phyloP scores from a whole-genome alignment of 2,797 vertebrate species.

The Coracias cyanogaster region DNA sequence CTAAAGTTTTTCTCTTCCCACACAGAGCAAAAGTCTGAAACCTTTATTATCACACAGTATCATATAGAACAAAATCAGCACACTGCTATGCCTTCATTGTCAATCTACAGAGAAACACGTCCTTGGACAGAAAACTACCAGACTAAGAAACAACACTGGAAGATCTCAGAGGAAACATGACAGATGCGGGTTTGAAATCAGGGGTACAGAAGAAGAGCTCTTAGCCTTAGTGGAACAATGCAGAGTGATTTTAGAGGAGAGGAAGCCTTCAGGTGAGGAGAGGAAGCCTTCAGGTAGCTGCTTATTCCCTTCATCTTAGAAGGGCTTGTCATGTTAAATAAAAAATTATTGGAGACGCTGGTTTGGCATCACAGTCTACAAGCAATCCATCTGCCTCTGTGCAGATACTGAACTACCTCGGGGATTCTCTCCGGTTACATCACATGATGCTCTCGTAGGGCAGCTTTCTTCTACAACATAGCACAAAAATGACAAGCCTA shows the following conservation, averaged over 20 bases:
- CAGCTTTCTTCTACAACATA: background rate
- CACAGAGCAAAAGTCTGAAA: background rate
- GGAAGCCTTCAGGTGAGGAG: background rate
- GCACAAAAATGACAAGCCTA: background rate
- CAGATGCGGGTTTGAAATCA: background rate
- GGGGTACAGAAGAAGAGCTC: background rate
- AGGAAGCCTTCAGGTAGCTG: constrained; percentile 2
- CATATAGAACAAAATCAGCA: background rate
- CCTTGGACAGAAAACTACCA: background rate
- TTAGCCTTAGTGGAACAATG: background rate
- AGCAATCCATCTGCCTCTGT: constrained; percentile 12
- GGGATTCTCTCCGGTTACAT: constrained; percentile 13
- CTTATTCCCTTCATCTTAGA: background rate
- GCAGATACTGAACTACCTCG: background rate
- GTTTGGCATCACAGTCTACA: constrained; percentile 18
- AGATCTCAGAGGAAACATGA: background rate
- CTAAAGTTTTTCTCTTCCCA: constrained; percentile 14
- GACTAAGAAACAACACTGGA: background rate
- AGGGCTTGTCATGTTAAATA: background rate
- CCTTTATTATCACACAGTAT: background rate
- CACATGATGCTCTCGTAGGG: background rate
- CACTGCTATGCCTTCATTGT: background rate
- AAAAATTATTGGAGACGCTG: background rate
- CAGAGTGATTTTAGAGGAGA: background rate
- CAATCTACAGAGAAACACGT: background rate